Conservation (phyloP, 2,797 vertebrate genomes). For the Heliangelus exortis region DNA sequence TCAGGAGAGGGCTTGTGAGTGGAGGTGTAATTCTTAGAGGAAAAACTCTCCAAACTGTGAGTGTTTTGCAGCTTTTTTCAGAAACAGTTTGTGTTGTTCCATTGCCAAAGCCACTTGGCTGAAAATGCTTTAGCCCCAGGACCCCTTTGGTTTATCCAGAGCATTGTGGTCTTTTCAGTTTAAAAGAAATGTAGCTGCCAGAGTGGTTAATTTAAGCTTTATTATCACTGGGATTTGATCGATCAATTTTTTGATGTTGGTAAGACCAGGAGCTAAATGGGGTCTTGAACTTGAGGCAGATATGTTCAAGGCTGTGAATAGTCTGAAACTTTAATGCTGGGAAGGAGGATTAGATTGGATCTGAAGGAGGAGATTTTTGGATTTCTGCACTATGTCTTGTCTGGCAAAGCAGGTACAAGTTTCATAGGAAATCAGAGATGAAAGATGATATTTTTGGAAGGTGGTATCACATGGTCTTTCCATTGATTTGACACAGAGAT, state of each 20-base stretch:
- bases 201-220: background rate
- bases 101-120: background rate
- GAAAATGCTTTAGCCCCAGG: background rate
- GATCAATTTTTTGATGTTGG: background rate
- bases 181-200: background rate
- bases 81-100: background rate
- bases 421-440: background rate
- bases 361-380: background rate
- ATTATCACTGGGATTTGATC: background rate
- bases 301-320: background rate
- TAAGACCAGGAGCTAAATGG: background rate
- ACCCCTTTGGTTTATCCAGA: background rate
- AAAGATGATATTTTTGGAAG: background rate
- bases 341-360: background rate
- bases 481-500: background rate
- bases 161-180: constrained; percentile 4
- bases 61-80: constrained; percentile 7
- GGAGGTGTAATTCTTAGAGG: background rate
- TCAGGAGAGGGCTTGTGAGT: background rate
- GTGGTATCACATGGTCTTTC: background rate
- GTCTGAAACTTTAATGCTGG: background rate
- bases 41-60: background rate
- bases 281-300: constrained; percentile 6
- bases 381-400: background rate
- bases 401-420: background rate